Evolutionary conservation across 2,888 invertebrate genomes (phyloP).

Genomic region (Corbicula japonica): DNA sequence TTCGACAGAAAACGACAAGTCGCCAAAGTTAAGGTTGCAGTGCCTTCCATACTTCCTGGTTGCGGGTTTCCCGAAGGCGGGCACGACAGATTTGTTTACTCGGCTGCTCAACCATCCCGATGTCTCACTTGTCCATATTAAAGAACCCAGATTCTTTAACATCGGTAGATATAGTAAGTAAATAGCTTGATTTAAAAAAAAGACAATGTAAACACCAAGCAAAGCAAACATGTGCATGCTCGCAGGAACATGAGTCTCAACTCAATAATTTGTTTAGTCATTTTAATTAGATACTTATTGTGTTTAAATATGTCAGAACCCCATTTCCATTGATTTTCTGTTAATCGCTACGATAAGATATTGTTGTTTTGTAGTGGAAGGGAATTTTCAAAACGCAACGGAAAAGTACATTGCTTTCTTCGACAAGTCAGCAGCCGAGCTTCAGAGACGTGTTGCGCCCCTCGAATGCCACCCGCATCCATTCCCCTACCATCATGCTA

Average conservation of each 20-base stretch:
- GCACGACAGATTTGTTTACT: slow-evolving; percentile 78
- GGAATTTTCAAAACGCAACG: slow-evolving; percentile 23
- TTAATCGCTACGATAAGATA: too few species aligned
- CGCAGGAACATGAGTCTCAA: too few species aligned
- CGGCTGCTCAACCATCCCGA: slow-evolving; percentile 76
- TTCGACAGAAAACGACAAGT: neutral
- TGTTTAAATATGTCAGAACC: too few species aligned
- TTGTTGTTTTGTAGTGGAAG: slow-evolving; percentile 11
- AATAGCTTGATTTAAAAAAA: too few species aligned
- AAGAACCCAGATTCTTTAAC: slow-evolving; percentile 65
- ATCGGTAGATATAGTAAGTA: slow-evolving; percentile 45
- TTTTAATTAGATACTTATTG: too few species aligned
- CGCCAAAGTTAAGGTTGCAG: slow-evolving; percentile 79
- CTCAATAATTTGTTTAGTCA: too few species aligned
- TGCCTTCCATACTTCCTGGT: slow-evolving; percentile 94
- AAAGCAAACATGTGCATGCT: too few species aligned
- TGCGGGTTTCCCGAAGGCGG: slow-evolving; percentile 80
- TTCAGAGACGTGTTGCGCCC: slow-evolving; percentile 50
- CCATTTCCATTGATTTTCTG: too few species aligned
- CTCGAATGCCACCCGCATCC: slow-evolving; percentile 31
- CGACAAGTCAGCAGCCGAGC: slow-evolving; percentile 26
- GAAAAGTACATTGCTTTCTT: slow-evolving; percentile 35
- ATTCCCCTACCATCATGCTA: slow-evolving; percentile 48
- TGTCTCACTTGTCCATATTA: slow-evolving; percentile 53
- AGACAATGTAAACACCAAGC: too few species aligned